These are phyloP conservation scores for Ericerus pela DNA, from an alignment of 1,140 invertebrate genomes.

Conservation along the genomic window DNA sequence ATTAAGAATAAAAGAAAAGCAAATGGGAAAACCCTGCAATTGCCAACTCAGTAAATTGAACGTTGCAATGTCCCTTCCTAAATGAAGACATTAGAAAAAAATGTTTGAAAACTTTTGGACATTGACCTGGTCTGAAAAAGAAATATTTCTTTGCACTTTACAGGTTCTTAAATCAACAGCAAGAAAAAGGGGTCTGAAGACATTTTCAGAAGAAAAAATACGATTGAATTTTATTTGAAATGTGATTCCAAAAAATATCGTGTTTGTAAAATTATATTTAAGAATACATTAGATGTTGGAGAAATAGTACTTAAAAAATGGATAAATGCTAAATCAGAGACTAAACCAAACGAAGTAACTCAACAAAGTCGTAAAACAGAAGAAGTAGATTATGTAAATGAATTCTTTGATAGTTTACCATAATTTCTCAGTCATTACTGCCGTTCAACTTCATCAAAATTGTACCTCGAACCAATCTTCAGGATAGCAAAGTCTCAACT, in stretches of 20 bases:
- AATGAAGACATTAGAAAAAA: background rate
- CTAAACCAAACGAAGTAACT: background rate
- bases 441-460: background rate
- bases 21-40: background rate
- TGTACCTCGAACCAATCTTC: background rate
- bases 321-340: background rate
- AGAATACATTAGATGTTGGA: background rate
- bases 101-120: background rate
- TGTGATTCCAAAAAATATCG: background rate
- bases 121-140: background rate
- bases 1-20: background rate
- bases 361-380: background rate
- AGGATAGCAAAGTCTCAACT: background rate
- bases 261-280: background rate
- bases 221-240: too few species aligned
- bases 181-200: background rate
- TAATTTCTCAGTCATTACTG: background rate
- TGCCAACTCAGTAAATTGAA: background rate
- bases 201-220: background rate
- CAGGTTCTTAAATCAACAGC: background rate
- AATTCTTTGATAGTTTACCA: background rate
- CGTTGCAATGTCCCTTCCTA: background rate
- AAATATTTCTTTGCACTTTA: background rate
- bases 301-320: background rate
- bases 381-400: background rate